Evolutionary conservation across 2,113 vertebrate genomes (phyloP).

Genomic region (Siniperca chuatsi): DNA sequence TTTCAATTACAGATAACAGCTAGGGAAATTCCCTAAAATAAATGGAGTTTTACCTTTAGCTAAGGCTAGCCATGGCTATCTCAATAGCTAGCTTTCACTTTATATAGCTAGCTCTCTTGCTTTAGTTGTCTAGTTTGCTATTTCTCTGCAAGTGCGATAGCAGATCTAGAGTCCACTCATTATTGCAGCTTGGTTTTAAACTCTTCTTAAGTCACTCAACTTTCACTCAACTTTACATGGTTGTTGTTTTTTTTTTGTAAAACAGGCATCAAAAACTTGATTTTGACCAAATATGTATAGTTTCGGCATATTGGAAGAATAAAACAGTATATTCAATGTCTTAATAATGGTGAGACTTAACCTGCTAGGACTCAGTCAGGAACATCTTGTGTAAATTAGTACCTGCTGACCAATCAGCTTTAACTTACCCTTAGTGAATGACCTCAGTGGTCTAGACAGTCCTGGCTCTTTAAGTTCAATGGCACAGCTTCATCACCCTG

Average conservation of each 20-base stretch:
- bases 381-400: slow-evolving; percentile 8
- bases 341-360: not conserved
- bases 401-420: slow-evolving; percentile 26
- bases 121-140: no score
- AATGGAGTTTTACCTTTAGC: not conserved
- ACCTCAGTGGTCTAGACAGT: slow-evolving; percentile 34
- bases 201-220: no score
- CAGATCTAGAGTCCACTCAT: no score
- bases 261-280: not conserved
- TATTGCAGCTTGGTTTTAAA: no score
- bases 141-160: no score
- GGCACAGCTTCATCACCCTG: slow-evolving; percentile 61
- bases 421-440: slow-evolving; percentile 14
- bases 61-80: not conserved
- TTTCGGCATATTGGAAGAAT: not conserved
- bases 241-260: not conserved
- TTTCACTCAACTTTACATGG: no score
- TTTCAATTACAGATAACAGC: not conserved
- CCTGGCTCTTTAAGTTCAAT: slow-evolving; percentile 36
- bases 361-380: not conserved
- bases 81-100: not conserved
- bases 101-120: no score
- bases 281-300: not conserved
- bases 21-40: no score
- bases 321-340: not conserved